Base-by-base conservation (phyloP, 2,113 vertebrate species). In the Ciconia maguari region DNA sequence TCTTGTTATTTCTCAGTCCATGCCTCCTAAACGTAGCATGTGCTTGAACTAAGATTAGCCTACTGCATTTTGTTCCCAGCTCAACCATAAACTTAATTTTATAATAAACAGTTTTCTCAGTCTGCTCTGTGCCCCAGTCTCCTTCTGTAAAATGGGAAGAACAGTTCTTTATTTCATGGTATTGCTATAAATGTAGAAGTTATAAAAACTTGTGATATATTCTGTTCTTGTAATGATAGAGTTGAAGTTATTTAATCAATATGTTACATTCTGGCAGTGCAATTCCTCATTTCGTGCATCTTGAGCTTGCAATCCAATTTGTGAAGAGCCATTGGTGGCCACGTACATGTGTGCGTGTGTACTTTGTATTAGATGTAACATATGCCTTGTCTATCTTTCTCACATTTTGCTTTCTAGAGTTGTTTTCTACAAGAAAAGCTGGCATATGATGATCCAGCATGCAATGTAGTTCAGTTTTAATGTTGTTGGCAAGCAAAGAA, bases 261-360 rank as follows among this genome's bases (percentile, higher is more conserved):
- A 13, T 42, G 12, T 68, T 72, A 29, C 4, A 7, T 89, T 82
- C 21, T 62, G 15, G 16, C 12, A 41, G 20, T 15, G 27, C 51
- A 46, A 44, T 48, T 36, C 46, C 19, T 52, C 0, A 0, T 48
- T 85, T 10, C 0, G 1, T 62, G 42, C 10, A 16, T 55, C 36
- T 46, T 30, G 48, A 41, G 64, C 34, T 64, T 77, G 57, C 27
- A 49, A 3, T 58, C 30, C 58, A 44, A 0, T 61, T 52, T 62
- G 34, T 38, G n/a, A 51, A 57, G 52, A 89, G 36, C 69, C 13
- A 3, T 80, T 64, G 64, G 36, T 57, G 36, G 36, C 60, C 10
- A 13, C 2, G 1, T 24, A 9, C 5, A 1, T 16, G 44, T 48
- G 19, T 38, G n/a, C 0, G 0, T 10, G 19, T 66, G 36, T 48